Evolutionary conservation across 2,797 vertebrate genomes (phyloP), one percentile per base, ranked within the genome.

Genomic region (Carapus acus): DNA sequence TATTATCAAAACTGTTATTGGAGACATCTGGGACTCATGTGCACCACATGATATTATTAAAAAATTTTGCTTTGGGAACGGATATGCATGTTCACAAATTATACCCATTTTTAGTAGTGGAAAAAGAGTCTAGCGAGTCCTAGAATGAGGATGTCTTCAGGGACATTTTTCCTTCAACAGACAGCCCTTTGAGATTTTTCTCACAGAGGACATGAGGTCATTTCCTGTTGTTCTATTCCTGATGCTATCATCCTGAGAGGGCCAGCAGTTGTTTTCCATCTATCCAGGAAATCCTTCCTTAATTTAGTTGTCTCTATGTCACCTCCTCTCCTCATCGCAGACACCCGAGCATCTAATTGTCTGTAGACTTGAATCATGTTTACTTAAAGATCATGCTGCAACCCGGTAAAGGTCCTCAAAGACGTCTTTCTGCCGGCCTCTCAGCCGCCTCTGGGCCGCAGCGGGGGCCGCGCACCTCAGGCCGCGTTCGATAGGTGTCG

Each of bases 161-260:
- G 23, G 47, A 48, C 38, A 29, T n/a, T 36, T 36, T 36, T 36
- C n/a, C n/a, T 41, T 60, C 64, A 62, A 56, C 53, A 49, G 42
- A 29, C 45, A 45, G 6, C 31, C 43, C 43, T 46, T 41, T 60
- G 37, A 13, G 34, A 31, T 54, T 42, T 56, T 42, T 56, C 46
- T 72, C 57, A 44, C 52, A 44, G 54, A 76, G 68, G 76, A 73
- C 70, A 55, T 83, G 74, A 80, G 53, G 69, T 79, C 58, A 82
- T 66, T 76, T 85, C 82, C 83, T 85, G 81, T 82, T 81, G 37
- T 80, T 66, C 67, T 68, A 67, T 74, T 68, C 53, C 71, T 1
- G 38, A 62, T 50, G 49, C 59, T 58, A 63, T 82, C 78, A 47
- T 59, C 60, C 55, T 51, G 52, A 77, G 68, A 41, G 54, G 60